A percentile compares a stretch with the other conserved stretches of the same genome.
Conservation (phyloP, 2,797 vertebrate genomes). For the Spinus pinus region DNA sequence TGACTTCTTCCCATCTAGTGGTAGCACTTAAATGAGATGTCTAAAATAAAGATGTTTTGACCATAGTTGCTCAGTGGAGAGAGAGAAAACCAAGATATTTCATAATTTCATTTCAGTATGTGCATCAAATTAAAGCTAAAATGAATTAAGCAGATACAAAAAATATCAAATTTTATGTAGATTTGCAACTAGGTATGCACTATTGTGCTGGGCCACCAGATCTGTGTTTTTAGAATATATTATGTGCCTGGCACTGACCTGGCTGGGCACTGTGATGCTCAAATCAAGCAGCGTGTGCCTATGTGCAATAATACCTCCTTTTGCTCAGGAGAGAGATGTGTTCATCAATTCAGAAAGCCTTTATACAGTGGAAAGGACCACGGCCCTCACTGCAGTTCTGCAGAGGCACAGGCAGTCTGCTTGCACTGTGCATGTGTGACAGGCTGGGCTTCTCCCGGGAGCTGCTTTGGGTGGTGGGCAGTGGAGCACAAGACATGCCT, state of each 20-base stretch:
- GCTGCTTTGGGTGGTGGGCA: neutral
- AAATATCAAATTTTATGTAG: neutral
- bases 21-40: neutral
- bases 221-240: neutral
- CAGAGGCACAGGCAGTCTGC: neutral
- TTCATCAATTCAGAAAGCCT: neutral
- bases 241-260: neutral
- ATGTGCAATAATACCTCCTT: fast-evolving
- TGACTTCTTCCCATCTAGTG: neutral
- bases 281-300: neutral
- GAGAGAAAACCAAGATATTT: neutral
- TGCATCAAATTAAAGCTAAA: neutral
- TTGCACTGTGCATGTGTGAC: fast-evolving
- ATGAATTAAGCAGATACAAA: neutral
- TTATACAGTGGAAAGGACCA: neutral
- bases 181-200: neutral
- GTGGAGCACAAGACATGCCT: fast-evolving
- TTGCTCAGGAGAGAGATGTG: fast-evolving
- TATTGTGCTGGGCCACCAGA: neutral
- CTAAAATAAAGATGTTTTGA: neutral
- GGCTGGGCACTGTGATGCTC: neutral
- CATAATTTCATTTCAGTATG: neutral
- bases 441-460: neutral
- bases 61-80: neutral
- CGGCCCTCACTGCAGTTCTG: fast-evolving